A percentile compares a stretch with the other conserved stretches of the same genome.
Evolutionary conservation across 1,140 invertebrate genomes (phyloP).

Genomic region (Trichogramma pretiosum): DNA sequence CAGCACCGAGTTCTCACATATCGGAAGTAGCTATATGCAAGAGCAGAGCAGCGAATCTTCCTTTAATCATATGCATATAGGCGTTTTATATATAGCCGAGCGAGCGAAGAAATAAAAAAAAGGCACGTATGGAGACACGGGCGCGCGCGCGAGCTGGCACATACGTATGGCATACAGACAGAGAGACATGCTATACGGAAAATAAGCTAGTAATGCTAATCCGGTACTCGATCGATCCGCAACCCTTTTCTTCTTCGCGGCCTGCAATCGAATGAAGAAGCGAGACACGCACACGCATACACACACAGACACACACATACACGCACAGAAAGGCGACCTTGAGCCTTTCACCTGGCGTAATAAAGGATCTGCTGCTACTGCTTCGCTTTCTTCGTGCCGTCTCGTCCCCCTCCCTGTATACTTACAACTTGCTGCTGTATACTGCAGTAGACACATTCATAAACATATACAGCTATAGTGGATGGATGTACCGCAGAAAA

Average conservation of each 20-base stretch:
- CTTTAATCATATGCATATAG: slow-evolving; percentile 31
- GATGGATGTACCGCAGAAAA: too few species aligned
- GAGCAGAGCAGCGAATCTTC: slow-evolving; percentile 17
- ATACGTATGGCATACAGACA: not conserved
- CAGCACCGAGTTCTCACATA: slow-evolving; percentile 18
- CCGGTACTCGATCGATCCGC: slow-evolving; percentile 39
- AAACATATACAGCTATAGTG: too few species aligned
- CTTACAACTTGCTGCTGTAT: too few species aligned
- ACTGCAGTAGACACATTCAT: too few species aligned
- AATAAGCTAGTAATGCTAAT: slow-evolving; percentile 36
- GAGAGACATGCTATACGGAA: not conserved
- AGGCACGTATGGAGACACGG: too few species aligned
- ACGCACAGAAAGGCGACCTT: slow-evolving; percentile 39
- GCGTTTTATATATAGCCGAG: too few species aligned
- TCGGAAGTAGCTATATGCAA: too few species aligned
- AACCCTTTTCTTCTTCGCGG: slow-evolving; percentile 33
- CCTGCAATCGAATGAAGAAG: slow-evolving; percentile 28
- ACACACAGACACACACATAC: too few species aligned
- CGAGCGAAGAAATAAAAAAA: too few species aligned
- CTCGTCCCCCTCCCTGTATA: not conserved
- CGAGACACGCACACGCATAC: too few species aligned
- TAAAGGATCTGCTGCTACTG: slow-evolving; percentile 22
- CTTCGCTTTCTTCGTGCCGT: slow-evolving; percentile 8
- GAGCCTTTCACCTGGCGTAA: slow-evolving; percentile 40
- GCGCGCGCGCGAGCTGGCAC: not conserved